Evolutionary conservation across 2,113 vertebrate genomes (phyloP).

Genomic region (Ophthalmolycus amberensis): DNA sequence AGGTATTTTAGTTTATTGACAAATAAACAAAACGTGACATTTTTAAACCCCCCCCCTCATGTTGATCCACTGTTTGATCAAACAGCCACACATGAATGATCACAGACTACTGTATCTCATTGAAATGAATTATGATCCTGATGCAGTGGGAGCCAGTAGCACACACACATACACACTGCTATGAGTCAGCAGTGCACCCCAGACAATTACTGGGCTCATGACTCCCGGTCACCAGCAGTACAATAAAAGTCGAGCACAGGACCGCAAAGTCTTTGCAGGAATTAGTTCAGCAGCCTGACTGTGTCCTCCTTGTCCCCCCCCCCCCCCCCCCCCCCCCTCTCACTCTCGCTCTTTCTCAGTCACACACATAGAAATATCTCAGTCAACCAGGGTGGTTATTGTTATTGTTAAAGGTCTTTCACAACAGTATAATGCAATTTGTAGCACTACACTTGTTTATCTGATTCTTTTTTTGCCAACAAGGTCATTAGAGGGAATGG

Average conservation of each 20-base stretch:
- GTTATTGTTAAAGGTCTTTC: conserved; percentile 17
- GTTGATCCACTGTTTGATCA: conserved; percentile 41
- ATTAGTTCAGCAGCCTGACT: conserved; percentile 26
- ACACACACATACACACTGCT: conserved; percentile 30
- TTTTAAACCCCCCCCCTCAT: conserved; percentile 4
- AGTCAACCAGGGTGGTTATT: not conserved
- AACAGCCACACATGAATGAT: conserved; percentile 25
- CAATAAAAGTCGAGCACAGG: conserved; percentile 34
- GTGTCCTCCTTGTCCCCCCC: not conserved
- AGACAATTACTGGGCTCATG: conserved; percentile 50
- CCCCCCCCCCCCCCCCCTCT: not conserved
- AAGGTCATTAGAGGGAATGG: conserved; percentile 16
- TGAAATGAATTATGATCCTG: conserved; percentile 30
- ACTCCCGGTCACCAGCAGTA: conserved; percentile 30
- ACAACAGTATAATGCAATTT: not conserved
- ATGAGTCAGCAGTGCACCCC: conserved; percentile 69
- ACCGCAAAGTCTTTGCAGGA: conserved; percentile 43
- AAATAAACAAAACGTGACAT: not conserved
- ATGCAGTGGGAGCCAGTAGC: conserved; percentile 37
- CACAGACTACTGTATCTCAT: not conserved
- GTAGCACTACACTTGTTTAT: not conserved
- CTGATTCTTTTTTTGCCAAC: not conserved
- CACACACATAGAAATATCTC: conserved; percentile 20
- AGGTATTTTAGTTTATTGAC: not conserved
- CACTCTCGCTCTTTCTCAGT: not conserved